Percentiles rank a stretch among this genome's conserved stretches.
Conservation (phyloP, 2,113 vertebrate species). For the Sylvietta virens region DNA sequence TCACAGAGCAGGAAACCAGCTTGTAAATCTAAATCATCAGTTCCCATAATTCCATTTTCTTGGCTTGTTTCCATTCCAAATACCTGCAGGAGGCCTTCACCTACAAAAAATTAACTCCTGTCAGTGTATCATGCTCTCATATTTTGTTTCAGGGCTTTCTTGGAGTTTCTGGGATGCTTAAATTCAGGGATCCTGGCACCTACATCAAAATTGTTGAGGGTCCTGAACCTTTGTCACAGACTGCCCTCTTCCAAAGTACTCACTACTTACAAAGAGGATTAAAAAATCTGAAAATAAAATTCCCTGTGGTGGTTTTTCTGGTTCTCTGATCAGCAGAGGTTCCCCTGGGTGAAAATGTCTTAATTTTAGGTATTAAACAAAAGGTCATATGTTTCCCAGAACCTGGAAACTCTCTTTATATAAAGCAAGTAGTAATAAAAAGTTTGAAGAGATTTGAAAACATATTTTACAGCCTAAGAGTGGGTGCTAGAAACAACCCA, state of each 20-base stretch:
- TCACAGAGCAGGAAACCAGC: neutral
- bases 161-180: neutral
- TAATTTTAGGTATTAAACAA: neutral
- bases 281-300: neutral
- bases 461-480: neutral
- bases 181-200: neutral
- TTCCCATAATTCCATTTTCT: neutral
- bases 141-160: neutral
- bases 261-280: neutral
- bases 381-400: neutral
- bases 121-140: neutral
- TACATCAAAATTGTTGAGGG: neutral
- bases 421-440: neutral
- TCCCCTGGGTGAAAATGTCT: neutral
- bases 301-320: neutral
- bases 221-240: neutral
- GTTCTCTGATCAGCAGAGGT: neutral
- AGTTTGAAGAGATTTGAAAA: neutral
- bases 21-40: neutral
- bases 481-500: rapidly evolving
- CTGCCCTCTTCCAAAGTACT: neutral
- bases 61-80: neutral
- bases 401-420: neutral
- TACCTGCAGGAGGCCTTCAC: neutral
- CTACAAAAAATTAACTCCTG: neutral